A percentile compares a stretch with the other conserved stretches of the same genome.
These are phyloP conservation scores for Paedocypris sp. DNA, from an alignment of 2,113 vertebrate genomes.

Conservation along the genomic window DNA sequence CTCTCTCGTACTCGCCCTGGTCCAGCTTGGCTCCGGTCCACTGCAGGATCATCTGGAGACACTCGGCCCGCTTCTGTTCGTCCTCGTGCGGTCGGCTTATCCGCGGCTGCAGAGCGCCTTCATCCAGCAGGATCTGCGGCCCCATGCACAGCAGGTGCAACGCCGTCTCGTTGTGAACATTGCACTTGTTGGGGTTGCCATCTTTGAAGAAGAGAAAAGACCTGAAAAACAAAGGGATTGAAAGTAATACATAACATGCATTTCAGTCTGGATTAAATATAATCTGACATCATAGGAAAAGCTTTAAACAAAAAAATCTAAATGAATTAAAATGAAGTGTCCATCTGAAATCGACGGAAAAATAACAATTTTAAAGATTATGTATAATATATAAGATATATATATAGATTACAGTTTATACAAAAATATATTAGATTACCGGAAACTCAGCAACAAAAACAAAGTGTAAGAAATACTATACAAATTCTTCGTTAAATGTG, in stretches of 20 bases:
- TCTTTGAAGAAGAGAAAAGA: conserved; percentile 86
- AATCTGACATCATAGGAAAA: too few relatives aligned
- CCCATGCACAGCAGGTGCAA: conserved; percentile 96
- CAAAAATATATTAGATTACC: too few relatives aligned
- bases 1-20: conserved; percentile 82
- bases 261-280: background rate
- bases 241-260: too few relatives aligned
- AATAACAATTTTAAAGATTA: too few relatives aligned
- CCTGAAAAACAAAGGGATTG: conserved; percentile 48
- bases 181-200: conserved; percentile 94
- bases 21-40: conserved; percentile 96
- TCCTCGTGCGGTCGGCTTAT: conserved; percentile 75
- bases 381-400: too few relatives aligned
- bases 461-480: too few relatives aligned
- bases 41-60: conserved; percentile 78
- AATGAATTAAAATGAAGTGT: background rate
- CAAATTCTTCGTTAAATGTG: too few relatives aligned
- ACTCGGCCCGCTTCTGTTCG: conserved; percentile 76
- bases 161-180: conserved; percentile 89
- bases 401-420: too few relatives aligned
- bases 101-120: conserved; percentile 80
- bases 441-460: too few relatives aligned
- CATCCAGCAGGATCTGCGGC: conserved; percentile 81
- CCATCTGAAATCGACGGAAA: background rate
- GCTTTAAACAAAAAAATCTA: too few relatives aligned